These are phyloP conservation scores for Mechanitis messenoides DNA, from an alignment of 2,888 invertebrate species.

Conservation along the genomic window DNA sequence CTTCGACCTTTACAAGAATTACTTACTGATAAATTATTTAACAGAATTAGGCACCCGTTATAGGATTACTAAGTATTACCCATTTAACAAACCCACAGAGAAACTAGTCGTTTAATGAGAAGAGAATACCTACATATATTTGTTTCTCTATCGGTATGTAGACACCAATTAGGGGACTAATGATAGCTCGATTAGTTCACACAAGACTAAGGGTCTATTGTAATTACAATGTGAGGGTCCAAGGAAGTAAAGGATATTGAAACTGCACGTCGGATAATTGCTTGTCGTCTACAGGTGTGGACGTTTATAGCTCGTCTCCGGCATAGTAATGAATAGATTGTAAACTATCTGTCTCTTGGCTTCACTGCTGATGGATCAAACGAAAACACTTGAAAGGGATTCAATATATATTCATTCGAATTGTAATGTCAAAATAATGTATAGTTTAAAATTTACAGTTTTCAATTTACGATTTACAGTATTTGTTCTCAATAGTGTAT, in stretches of 20 bases:
- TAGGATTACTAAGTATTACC: conserved; percentile 1
- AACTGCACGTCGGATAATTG: conserved; percentile 5
- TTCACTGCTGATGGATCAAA: background rate
- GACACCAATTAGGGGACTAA: conserved; percentile 34
- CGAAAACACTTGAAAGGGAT: background rate
- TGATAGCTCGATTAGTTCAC: conserved; percentile 58
- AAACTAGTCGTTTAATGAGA: background rate
- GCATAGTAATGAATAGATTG: conserved; percentile 4
- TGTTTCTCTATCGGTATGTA: conserved; percentile 3
- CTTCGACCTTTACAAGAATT: background rate
- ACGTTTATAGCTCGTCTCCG: conserved; percentile 3
- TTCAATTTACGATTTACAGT: no score
- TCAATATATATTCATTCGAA: no score
- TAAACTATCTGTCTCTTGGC: background rate
- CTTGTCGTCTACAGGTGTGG: conserved; percentile 7
- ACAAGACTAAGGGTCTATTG: conserved; percentile 42
- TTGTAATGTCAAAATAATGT: no score
- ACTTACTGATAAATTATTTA: conserved; percentile 5
- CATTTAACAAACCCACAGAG: conserved; percentile 5
- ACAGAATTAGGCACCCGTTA: background rate
- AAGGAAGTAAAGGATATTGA: conserved; percentile 6
- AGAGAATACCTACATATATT: background rate
- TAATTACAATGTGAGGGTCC: conserved; percentile 34
- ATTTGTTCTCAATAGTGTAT: no score
- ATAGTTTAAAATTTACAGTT: no score